Evolutionary conservation across 2,888 invertebrate genomes (phyloP).

Genomic region (Invenusta paracnida): DNA sequence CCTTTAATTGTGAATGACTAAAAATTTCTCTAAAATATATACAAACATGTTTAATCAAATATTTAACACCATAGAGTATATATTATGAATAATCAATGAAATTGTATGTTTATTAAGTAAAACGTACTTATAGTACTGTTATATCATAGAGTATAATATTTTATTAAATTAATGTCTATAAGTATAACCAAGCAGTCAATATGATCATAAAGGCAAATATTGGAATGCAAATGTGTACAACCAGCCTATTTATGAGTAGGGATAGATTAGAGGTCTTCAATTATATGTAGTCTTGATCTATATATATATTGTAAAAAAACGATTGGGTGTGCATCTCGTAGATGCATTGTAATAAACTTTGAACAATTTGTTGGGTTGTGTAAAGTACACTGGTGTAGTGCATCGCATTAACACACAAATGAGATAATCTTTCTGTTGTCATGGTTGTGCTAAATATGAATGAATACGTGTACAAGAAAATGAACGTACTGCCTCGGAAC

Average conservation of each 20-base stretch:
- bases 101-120: no score
- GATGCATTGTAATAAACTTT: not conserved
- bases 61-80: not conserved
- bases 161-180: not conserved
- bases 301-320: not conserved
- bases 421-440: not conserved
- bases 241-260: not conserved
- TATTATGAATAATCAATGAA: not conserved
- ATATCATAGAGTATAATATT: not conserved
- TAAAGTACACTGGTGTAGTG: not conserved
- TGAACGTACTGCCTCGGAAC: not conserved
- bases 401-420: not conserved
- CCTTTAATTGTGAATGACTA: constrained; percentile 17
- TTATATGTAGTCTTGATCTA: not conserved
- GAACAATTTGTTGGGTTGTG: not conserved
- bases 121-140: no score
- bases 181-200: not conserved
- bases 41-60: not conserved
- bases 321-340: not conserved
- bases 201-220: no score
- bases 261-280: not conserved
- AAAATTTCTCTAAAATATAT: not conserved
- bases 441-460: not conserved
- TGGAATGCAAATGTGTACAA: no score
- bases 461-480: not conserved